Evolutionary conservation across 2,797 vertebrate genomes (phyloP).

Genomic region (Graptemys geographica): DNA sequence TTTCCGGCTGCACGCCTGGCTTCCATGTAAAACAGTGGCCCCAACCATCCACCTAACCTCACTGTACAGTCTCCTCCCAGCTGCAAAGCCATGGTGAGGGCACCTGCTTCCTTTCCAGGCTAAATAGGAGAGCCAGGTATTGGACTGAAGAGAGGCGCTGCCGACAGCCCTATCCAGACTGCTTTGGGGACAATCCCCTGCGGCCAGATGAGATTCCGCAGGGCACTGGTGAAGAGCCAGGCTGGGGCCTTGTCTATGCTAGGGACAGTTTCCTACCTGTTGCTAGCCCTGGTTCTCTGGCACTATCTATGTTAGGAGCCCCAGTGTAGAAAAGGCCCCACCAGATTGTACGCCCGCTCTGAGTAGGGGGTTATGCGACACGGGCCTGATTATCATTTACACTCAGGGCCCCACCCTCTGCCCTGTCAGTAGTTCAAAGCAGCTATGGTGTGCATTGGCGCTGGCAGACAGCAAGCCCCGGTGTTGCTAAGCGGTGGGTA

Average conservation of each 20-base stretch:
- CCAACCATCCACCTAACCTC: too few relatives aligned
- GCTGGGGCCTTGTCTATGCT: not conserved
- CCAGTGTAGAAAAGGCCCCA: not conserved
- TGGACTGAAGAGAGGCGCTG: not conserved
- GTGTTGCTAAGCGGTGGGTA: not conserved
- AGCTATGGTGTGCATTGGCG: not conserved
- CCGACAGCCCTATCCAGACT: not conserved
- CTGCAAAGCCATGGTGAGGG: not conserved
- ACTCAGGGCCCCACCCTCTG: not conserved
- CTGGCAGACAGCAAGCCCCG: not conserved
- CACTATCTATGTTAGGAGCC: not conserved
- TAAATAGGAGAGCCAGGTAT: not conserved
- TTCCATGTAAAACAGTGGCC: too few relatives aligned
- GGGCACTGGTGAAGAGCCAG: too few relatives aligned
- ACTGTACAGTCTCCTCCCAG: not conserved
- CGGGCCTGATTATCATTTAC: not conserved
- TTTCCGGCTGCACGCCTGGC: not conserved
- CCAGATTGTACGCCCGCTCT: not conserved
- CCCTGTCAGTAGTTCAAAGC: not conserved
- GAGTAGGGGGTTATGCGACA: not conserved
- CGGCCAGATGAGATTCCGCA: too few relatives aligned
- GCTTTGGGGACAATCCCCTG: not conserved
- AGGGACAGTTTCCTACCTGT: not conserved
- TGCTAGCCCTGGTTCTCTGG: not conserved
- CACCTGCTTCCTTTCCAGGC: not conserved